phyloP scores from a whole-genome alignment of 2,113 vertebrate species.

The Pristiophorus japonicus region DNA sequence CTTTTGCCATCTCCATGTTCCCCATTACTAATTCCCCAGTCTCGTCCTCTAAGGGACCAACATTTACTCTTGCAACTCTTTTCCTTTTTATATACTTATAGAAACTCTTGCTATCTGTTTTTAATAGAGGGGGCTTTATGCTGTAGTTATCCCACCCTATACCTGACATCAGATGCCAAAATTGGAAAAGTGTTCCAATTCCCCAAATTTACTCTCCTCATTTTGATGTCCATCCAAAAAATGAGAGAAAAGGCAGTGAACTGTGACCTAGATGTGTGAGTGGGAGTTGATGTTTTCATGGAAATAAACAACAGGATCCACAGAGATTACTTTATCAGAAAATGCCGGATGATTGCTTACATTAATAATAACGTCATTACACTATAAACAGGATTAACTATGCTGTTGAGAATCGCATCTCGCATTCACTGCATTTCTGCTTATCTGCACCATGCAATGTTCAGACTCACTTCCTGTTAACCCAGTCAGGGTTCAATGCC shows the following conservation, averaged over 20 bases:
- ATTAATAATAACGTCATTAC: not conserved
- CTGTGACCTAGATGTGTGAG: not conserved
- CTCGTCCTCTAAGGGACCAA: too few species aligned
- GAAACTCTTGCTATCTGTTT: too few species aligned
- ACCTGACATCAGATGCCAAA: not conserved
- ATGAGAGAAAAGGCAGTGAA: not conserved
- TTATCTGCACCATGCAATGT: not conserved
- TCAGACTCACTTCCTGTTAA: not conserved
- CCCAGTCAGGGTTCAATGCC: not conserved
- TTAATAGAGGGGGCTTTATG: not conserved
- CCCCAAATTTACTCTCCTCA: not conserved
- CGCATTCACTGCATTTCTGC: not conserved
- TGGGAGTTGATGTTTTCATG: not conserved
- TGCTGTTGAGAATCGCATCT: not conserved
- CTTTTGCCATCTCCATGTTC: too few species aligned
- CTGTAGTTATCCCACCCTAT: not conserved
- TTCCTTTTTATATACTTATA: too few species aligned
- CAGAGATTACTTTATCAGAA: not conserved
- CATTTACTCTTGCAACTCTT: too few species aligned
- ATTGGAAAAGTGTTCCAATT: not conserved
- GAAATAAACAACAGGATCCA: not conserved
- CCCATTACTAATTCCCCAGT: too few species aligned
- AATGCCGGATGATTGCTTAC: not conserved
- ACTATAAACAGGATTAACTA: not conserved
- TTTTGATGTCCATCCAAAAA: not conserved